phyloP scores from a whole-genome alignment of 2,113 vertebrate genomes.

The Austrofundulus limnaeus region DNA sequence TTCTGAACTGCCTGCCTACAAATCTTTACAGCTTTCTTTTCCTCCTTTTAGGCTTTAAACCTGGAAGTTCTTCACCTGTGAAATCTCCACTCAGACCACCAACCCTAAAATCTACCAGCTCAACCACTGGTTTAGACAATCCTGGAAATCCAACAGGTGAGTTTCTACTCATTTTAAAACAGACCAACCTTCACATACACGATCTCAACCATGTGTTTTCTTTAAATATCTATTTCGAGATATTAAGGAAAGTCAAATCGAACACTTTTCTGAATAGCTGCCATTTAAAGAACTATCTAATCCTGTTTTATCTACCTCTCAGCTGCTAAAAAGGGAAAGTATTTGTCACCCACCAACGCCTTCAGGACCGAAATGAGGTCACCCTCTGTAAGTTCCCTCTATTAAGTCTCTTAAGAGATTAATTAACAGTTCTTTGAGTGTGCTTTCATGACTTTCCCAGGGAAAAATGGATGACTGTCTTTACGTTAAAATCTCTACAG shows the following conservation, averaged over 20 bases:
- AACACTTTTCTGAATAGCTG: constrained; percentile 59
- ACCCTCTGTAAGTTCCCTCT: constrained; percentile 75
- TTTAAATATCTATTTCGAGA: constrained; percentile 28
- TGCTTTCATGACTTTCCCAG: constrained; percentile 58
- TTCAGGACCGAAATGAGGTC: constrained; percentile 71
- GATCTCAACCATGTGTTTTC: constrained; percentile 28
- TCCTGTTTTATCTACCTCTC: constrained; percentile 72
- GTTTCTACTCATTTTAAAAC: constrained; percentile 6
- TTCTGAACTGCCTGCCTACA: neutral
- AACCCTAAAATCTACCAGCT: constrained; percentile 51
- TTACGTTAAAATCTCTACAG: constrained; percentile 53
- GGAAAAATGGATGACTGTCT: constrained; percentile 46
- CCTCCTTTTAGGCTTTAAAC: constrained; percentile 43
- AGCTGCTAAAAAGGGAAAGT: constrained; percentile 76
- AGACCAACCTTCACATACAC: constrained; percentile 25
- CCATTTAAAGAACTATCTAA: constrained; percentile 66
- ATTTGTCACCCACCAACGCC: constrained; percentile 70
- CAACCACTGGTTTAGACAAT: constrained; percentile 34
- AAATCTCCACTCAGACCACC: constrained; percentile 53
- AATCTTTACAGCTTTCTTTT: constrained; percentile 19
- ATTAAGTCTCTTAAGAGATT: constrained; percentile 78
- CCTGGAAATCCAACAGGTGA: constrained; percentile 50
- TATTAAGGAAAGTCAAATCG: constrained; percentile 52
- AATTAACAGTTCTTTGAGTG: constrained; percentile 74
- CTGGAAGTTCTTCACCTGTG: constrained; percentile 39